Evolutionary conservation across 37 sponge, comb jelly and placozoan genomes (phyloP).

Genomic region (Sycon ciliatum): DNA sequence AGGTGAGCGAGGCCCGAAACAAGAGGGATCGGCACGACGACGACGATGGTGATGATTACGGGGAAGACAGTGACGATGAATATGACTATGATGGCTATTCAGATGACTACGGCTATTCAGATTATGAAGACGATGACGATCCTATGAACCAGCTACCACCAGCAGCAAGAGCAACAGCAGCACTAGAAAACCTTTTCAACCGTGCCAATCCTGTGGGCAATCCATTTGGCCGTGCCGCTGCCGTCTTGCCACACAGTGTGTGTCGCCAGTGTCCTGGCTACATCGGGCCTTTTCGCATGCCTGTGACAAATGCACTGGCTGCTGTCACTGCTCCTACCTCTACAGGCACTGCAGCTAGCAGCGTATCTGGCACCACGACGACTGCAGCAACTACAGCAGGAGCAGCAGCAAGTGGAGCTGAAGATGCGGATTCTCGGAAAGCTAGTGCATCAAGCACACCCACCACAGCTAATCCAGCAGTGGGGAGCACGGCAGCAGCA

Average conservation of each 20-base stretch:
- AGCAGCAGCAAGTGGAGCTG: too few species aligned
- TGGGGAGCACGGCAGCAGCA: neutral
- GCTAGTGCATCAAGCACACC: neutral
- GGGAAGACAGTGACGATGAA: neutral
- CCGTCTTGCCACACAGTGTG: slow-evolving; percentile 16
- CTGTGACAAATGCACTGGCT: too few species aligned
- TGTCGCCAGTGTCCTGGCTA: slow-evolving; percentile 79
- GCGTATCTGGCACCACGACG: neutral
- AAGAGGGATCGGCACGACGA: neutral
- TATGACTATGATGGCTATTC: neutral
- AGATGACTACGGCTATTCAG: neutral
- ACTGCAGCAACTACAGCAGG: neutral
- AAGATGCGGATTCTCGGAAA: too few species aligned
- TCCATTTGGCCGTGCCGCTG: too few species aligned
- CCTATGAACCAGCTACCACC: too few species aligned
- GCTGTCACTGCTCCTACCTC: neutral
- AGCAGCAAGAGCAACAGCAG: too few species aligned
- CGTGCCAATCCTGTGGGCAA: too few species aligned
- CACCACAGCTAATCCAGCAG: too few species aligned
- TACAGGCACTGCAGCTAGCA: slow-evolving; percentile 11
- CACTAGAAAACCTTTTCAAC: too few species aligned
- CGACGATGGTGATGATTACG: slow-evolving; percentile 29
- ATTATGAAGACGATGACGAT: too few species aligned
- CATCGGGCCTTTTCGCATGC: too few species aligned
- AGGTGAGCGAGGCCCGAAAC: neutral